Conservation (phyloP, 2,888 invertebrate species). For the Argyresthia albistria region DNA sequence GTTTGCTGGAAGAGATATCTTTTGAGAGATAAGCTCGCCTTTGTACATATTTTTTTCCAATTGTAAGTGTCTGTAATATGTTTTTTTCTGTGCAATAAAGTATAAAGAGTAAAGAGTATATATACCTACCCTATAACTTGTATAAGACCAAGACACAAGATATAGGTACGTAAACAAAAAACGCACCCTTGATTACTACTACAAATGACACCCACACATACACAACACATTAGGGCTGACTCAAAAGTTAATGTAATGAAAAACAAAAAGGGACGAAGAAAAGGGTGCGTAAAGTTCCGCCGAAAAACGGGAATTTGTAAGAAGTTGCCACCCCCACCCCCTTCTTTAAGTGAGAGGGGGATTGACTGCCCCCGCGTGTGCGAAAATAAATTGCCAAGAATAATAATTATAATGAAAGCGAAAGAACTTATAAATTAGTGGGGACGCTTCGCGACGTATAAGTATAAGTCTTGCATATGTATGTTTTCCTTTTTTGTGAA, state of each 20-base stretch:
- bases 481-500: background rate
- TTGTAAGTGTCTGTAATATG: too few species aligned
- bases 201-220: constrained; percentile 53
- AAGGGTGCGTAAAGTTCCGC: constrained; percentile 71
- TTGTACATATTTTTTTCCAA: too few species aligned
- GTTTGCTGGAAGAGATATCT: too few species aligned
- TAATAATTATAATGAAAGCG: constrained; percentile 74
- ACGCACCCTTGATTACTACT: constrained; percentile 34
- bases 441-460: constrained; percentile 26
- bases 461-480: constrained; percentile 2
- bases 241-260: constrained; percentile 73
- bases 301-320: constrained; percentile 73
- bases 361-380: constrained; percentile 64
- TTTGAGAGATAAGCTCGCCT: too few species aligned
- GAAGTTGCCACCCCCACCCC: constrained; percentile 47
- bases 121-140: too few species aligned
- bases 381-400: constrained; percentile 74
- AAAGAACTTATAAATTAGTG: constrained; percentile 73
- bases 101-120: too few species aligned
- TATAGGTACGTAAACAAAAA: constrained; percentile 1
- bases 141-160: background rate
- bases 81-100: too few species aligned
- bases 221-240: constrained; percentile 60
- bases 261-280: constrained; percentile 72
- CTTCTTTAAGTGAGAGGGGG: constrained; percentile 21